These are phyloP conservation scores for Ctenochaetus hawaiiensis DNA, from an alignment of 2,797 vertebrate genomes.

Conservation along the genomic window DNA sequence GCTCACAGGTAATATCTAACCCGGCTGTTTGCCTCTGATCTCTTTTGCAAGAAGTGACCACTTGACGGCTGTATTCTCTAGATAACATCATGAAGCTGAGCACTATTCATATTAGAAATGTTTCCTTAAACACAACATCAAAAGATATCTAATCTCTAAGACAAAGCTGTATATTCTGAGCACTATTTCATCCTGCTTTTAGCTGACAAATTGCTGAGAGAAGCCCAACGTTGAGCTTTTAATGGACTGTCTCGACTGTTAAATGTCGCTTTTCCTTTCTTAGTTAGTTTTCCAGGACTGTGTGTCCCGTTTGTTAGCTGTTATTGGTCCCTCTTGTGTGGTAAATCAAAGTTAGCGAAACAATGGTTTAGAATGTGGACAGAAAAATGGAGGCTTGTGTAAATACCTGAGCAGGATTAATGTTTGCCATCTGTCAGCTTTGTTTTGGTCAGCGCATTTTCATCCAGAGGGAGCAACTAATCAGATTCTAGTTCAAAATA, in stretches of 20 bases:
- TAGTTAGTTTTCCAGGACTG: conserved; percentile 55
- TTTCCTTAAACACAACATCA: conserved; percentile 53
- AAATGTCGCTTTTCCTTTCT: conserved; percentile 51
- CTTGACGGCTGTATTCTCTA: conserved; percentile 44
- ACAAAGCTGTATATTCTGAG: conserved; percentile 36
- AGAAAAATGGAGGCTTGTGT: conserved; percentile 56
- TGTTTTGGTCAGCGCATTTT: conserved; percentile 49
- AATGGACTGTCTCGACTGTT: conserved; percentile 41
- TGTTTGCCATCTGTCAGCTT: conserved; percentile 52
- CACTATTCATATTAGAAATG: conserved; percentile 17
- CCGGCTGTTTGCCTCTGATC: conserved; percentile 37
- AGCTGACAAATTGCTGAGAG: conserved; percentile 38
- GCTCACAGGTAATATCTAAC: conserved; percentile 48
- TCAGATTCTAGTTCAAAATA: conserved; percentile 30
- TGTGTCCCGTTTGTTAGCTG: conserved; percentile 63
- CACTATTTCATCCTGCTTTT: conserved; percentile 14
- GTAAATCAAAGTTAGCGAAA: conserved; percentile 69
- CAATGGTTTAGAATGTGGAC: conserved; percentile 46
- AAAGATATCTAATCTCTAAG: conserved; percentile 37
- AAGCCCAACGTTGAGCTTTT: conserved; percentile 47
- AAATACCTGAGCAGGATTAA: conserved; percentile 64
- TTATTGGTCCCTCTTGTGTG: conserved; percentile 64
- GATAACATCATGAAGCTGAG: conserved; percentile 25
- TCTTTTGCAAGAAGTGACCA: conserved; percentile 32
- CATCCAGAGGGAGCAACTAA: conserved; percentile 28